These are phyloP conservation scores for Phoebastria nigripes DNA, from an alignment of 2,797 vertebrate species.

Conservation along the genomic window DNA sequence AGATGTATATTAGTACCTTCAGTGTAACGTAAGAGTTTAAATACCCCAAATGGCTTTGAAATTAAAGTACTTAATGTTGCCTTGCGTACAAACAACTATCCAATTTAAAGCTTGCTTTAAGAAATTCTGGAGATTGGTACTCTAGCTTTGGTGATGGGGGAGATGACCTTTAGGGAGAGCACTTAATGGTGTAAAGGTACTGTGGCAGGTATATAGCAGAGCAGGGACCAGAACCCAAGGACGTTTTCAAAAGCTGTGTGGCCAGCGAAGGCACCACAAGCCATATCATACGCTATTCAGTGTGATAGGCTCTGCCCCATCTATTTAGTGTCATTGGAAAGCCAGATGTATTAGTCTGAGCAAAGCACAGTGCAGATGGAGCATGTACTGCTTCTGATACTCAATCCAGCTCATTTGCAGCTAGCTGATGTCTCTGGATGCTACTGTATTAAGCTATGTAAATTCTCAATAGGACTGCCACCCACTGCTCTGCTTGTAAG, in stretches of 20 bases:
- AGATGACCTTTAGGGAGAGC: not conserved
- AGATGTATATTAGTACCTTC: not conserved
- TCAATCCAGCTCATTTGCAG: not conserved
- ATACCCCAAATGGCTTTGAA: not conserved
- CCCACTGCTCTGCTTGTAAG: not conserved
- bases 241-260: not conserved
- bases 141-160: not conserved
- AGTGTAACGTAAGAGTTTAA: not conserved
- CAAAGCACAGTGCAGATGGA: not conserved
- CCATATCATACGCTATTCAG: fast-evolving
- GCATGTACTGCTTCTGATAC: not conserved
- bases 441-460: not conserved
- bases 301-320: not conserved
- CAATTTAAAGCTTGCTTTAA: not conserved
- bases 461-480: not conserved
- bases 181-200: fast-evolving
- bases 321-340: not conserved
- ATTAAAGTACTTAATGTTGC: not conserved
- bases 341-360: not conserved
- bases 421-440: not conserved
- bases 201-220: not conserved
- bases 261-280: not conserved
- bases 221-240: not conserved
- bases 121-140: not conserved
- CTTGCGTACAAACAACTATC: not conserved